Percentiles rank a stretch among this genome's conserved stretches.
Evolutionary conservation across 1,140 invertebrate species (phyloP).

Genomic region (Diabrotica undecimpunctata): DNA sequence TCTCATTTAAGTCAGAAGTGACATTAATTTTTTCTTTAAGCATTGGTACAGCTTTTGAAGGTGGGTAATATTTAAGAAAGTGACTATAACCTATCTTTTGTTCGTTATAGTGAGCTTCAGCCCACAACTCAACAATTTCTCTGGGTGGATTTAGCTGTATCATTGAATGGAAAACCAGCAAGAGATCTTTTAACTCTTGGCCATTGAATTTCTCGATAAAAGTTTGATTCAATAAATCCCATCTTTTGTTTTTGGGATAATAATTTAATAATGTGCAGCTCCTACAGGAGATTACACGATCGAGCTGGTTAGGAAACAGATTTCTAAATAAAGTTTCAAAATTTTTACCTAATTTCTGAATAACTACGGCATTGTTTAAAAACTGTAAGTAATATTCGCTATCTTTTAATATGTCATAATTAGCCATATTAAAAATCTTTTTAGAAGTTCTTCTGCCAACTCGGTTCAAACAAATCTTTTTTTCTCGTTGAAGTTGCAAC

Average conservation of each 20-base stretch:
- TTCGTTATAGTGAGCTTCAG: slow-evolving; percentile 10
- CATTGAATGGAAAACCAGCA: neutral
- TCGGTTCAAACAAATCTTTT: neutral
- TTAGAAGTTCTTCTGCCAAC: slow-evolving; percentile 20
- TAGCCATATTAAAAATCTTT: slow-evolving; percentile 8
- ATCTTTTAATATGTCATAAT: slow-evolving; percentile 17
- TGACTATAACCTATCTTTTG: neutral
- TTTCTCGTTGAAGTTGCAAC: slow-evolving; percentile 7
- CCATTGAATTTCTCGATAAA: neutral
- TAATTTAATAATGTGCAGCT: neutral
- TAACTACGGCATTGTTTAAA: slow-evolving; percentile 7
- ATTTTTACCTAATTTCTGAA: slow-evolving; percentile 7
- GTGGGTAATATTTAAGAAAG: slow-evolving; percentile 18
- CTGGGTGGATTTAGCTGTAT: slow-evolving; percentile 4
- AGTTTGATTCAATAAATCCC: slow-evolving; percentile 7
- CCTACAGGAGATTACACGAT: neutral
- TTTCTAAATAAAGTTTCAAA: slow-evolving; percentile 6
- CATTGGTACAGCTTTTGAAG: slow-evolving; percentile 12
- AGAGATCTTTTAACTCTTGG: neutral
- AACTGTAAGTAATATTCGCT: neutral
- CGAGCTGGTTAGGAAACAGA: slow-evolving; percentile 2
- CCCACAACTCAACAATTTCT: slow-evolving; percentile 9
- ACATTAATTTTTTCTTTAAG: slow-evolving; percentile 25
- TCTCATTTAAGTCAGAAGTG: slow-evolving; percentile 13
- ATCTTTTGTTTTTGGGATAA: slow-evolving; percentile 13